Evolutionary conservation across 2,888 invertebrate genomes (phyloP).

Genomic region (Eupithecia exiguata): DNA sequence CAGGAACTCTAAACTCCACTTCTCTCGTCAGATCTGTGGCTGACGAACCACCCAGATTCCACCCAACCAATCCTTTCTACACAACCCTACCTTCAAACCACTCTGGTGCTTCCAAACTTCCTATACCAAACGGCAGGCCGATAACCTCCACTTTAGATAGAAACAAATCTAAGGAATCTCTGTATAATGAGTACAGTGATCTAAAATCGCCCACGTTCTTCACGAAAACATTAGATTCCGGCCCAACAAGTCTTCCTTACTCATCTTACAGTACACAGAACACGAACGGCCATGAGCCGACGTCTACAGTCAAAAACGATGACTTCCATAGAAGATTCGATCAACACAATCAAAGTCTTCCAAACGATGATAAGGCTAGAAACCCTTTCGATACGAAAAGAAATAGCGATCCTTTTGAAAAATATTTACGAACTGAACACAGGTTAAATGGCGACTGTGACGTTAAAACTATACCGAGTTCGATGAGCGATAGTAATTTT

Average conservation of each 20-base stretch:
- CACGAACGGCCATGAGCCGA: conserved; percentile 57
- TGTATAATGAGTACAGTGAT: conserved; percentile 59
- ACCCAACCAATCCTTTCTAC: conserved; percentile 80
- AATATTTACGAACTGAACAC: conserved; percentile 62
- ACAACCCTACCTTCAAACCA: conserved; percentile 75
- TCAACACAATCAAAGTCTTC: conserved; percentile 56
- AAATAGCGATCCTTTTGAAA: conserved; percentile 72
- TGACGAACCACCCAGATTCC: conserved; percentile 70
- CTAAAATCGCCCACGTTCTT: conserved; percentile 65
- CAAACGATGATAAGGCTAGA: conserved; percentile 55
- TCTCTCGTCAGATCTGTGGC: conserved; percentile 67
- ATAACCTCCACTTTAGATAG: conserved; percentile 70
- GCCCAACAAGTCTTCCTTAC: conserved; percentile 62
- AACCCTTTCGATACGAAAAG: conserved; percentile 72
- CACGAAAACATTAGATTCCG: conserved; percentile 58
- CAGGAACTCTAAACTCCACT: conserved; percentile 66
- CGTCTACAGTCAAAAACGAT: conserved; percentile 53
- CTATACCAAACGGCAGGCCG: conserved; percentile 71
- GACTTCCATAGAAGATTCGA: conserved; percentile 54
- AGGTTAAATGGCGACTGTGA: conserved; percentile 60
- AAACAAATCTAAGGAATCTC: conserved; percentile 64
- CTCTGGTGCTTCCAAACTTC: conserved; percentile 75
- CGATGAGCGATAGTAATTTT: conserved; percentile 71
- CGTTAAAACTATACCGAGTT: conserved; percentile 62
- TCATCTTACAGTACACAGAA: conserved; percentile 53